These are phyloP conservation scores for Mungos mungo DNA, from an alignment of 2,113 vertebrate species.

Conservation along the genomic window DNA sequence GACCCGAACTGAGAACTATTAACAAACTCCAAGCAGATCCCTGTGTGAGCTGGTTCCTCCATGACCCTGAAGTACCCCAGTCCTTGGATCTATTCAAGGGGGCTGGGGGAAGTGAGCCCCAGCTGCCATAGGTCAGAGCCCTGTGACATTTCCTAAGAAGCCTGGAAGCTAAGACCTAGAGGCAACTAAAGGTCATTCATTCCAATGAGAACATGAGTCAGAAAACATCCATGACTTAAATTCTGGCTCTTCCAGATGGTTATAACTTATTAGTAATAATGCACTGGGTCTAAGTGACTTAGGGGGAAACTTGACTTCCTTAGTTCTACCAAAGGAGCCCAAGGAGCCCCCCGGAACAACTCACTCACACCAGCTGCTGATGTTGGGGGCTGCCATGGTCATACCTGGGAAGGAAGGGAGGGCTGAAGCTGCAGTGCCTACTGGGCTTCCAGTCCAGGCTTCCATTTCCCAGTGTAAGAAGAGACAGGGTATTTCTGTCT, in stretches of 20 bases:
- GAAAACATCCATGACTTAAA: constrained; percentile 36
- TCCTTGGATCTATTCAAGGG: neutral
- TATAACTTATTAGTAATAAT: neutral
- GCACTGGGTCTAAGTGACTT: neutral
- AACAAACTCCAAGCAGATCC: neutral
- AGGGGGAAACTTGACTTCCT: neutral
- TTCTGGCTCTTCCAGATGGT: neutral
- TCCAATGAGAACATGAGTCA: neutral
- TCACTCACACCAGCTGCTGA: neutral
- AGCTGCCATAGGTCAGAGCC: neutral
- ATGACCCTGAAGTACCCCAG: neutral
- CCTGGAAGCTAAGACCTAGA: neutral
- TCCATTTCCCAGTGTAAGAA: constrained; percentile 56
- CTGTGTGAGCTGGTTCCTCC: too few relatives aligned
- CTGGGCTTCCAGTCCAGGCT: constrained; percentile 34
- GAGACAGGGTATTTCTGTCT: constrained; percentile 66
- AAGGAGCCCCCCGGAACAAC: neutral
- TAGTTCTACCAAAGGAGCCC: neutral
- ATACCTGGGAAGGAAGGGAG: neutral
- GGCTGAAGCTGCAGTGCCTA: neutral
- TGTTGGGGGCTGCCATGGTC: neutral
- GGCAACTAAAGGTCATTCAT: constrained; percentile 39
- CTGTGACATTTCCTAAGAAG: neutral
- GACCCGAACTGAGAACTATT: neutral
- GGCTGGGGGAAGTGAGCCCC: neutral